A percentile compares a stretch with the other conserved stretches of the same genome.
Evolutionary conservation across 2,113 vertebrate genomes (phyloP).

Genomic region (Rhinoderma darwinii): DNA sequence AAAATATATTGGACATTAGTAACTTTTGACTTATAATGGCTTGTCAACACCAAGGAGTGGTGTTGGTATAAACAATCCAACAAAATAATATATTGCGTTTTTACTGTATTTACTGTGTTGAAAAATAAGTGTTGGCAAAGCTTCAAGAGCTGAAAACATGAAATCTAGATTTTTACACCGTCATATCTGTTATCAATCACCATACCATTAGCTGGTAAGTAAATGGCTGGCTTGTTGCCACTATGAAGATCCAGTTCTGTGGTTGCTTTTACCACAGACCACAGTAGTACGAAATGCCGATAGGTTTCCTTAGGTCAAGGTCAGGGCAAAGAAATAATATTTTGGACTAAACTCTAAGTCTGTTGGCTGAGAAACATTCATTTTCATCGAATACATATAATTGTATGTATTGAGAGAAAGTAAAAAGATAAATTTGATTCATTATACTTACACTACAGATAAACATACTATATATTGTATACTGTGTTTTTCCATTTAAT

Average conservation of each 20-base stretch:
- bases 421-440: too few relatives aligned
- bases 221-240: slow-evolving; percentile 64
- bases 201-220: slow-evolving; percentile 72
- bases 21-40: not conserved
- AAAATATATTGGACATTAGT: not conserved
- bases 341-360: not conserved
- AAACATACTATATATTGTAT: too few relatives aligned
- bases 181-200: slow-evolving; percentile 66
- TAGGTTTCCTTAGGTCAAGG: slow-evolving; percentile 74
- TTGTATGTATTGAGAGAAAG: not conserved
- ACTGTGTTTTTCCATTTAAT: too few relatives aligned
- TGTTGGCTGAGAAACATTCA: not conserved
- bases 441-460: too few relatives aligned
- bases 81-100: not conserved
- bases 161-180: slow-evolving; percentile 52
- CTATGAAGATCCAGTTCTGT: slow-evolving; percentile 74
- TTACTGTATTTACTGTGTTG: not conserved
- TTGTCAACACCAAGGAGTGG: too few relatives aligned
- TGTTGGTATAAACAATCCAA: not conserved
- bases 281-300: slow-evolving; percentile 67
- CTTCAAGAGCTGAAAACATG: slow-evolving; percentile 28
- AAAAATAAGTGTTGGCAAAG: slow-evolving; percentile 11
- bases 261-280: slow-evolving; percentile 75
- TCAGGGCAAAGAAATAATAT: slow-evolving; percentile 61
- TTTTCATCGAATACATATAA: not conserved